Evolutionary conservation across 64 coral and sea anemone genomes (phyloP).

Genomic region (Porites australiensis): DNA sequence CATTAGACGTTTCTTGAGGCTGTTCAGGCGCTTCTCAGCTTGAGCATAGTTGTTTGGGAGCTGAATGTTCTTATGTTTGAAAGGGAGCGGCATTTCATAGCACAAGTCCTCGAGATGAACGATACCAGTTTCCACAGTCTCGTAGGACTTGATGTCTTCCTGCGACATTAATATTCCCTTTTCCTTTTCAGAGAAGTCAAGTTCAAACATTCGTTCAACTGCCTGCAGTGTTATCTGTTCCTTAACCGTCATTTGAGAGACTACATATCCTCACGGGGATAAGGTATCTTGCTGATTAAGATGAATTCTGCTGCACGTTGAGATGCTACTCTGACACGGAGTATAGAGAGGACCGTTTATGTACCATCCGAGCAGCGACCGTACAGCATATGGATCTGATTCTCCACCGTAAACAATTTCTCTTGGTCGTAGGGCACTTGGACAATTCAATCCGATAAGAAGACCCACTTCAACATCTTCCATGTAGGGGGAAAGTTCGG

Average conservation of each 20-base stretch:
- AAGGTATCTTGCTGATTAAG: neutral
- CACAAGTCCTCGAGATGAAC: slow-evolving; percentile 40
- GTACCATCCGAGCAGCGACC: slow-evolving; percentile 59
- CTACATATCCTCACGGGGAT: neutral
- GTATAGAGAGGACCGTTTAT: slow-evolving; percentile 42
- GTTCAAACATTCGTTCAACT: slow-evolving; percentile 52
- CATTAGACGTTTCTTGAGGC: slow-evolving; percentile 53
- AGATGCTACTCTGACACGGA: neutral
- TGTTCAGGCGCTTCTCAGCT: slow-evolving; percentile 62
- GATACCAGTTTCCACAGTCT: slow-evolving; percentile 51
- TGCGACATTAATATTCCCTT: too few relatives aligned
- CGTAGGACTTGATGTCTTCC: slow-evolving; percentile 47
- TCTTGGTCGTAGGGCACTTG: slow-evolving; percentile 55
- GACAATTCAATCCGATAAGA: slow-evolving; percentile 79
- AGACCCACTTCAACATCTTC: slow-evolving; percentile 72
- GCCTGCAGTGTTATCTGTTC: slow-evolving; percentile 46
- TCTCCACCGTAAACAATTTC: slow-evolving; percentile 52
- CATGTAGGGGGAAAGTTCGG: slow-evolving; percentile 44
- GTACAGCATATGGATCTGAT: slow-evolving; percentile 44
- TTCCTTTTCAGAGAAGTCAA: slow-evolving; percentile 73
- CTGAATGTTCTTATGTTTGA: slow-evolving; percentile 50
- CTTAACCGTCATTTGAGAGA: slow-evolving; percentile 21
- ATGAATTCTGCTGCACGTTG: too few relatives aligned
- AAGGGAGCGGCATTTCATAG: slow-evolving; percentile 70
- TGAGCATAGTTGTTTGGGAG: slow-evolving; percentile 68